phyloP scores from a whole-genome alignment of 2,888 invertebrate species.

The Crematogaster levior region DNA sequence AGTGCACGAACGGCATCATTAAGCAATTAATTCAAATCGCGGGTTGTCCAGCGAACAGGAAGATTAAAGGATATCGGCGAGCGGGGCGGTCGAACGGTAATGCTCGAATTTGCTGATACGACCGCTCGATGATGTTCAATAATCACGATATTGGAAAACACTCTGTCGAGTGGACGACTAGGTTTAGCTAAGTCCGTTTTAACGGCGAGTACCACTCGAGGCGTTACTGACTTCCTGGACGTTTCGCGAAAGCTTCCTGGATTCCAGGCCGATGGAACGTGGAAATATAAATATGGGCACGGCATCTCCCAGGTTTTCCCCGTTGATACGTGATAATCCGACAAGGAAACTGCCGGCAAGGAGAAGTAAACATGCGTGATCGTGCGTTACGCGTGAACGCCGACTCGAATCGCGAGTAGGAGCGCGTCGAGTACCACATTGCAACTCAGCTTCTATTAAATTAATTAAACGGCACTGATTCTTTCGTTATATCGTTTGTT shows the following conservation, averaged over 20 bases:
- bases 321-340: conserved; percentile 35
- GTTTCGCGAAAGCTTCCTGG: conserved; percentile 44
- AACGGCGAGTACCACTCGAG: conserved; percentile 42
- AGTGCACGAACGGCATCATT: conserved; percentile 14
- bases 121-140: neutral
- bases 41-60: neutral
- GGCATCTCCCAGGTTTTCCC: conserved; percentile 14
- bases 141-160: conserved; percentile 3
- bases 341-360: conserved; percentile 33
- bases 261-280: conserved; percentile 45
- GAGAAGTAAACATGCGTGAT: conserved; percentile 32
- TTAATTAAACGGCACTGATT: conserved; percentile 31
- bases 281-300: conserved; percentile 48
- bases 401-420: neutral
- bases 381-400: conserved; percentile 37
- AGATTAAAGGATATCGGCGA: conserved; percentile 3
- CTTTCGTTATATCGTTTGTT: neutral
- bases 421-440: neutral
- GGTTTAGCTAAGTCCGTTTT: conserved; percentile 2
- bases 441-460: conserved; percentile 1
- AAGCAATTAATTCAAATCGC: conserved; percentile 42
- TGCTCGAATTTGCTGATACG: conserved; percentile 24
- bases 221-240: conserved; percentile 40
- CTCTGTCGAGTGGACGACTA: conserved; percentile 9
- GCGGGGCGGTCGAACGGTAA: neutral